Evolutionary conservation across 2,888 invertebrate species (phyloP).

Genomic region (Pachymerium ferrugineum): DNA sequence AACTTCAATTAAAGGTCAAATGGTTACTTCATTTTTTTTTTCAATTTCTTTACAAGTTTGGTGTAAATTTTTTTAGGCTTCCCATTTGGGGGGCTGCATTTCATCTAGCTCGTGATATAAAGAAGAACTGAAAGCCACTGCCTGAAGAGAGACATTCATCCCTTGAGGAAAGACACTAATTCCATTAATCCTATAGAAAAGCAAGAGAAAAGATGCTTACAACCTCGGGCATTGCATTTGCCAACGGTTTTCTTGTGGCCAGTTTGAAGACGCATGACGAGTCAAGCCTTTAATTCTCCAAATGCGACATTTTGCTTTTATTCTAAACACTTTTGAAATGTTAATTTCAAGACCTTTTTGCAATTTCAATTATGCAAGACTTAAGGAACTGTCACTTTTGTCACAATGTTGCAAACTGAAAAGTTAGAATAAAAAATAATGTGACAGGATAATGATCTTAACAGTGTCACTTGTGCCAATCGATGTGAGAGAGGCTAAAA

Average conservation of each 20-base stretch:
- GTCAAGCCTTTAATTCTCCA: conserved; percentile 2
- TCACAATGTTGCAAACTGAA: not conserved
- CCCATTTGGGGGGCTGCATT: not conserved
- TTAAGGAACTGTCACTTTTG: not conserved
- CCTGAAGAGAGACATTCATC: conserved; percentile 27
- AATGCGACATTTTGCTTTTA: not conserved
- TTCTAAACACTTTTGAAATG: not conserved
- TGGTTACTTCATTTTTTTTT: not conserved
- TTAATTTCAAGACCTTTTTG: no score
- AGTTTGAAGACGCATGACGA: conserved; percentile 12
- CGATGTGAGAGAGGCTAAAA: conserved; percentile 13
- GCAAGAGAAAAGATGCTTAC: conserved; percentile 25
- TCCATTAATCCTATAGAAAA: conserved; percentile 27
- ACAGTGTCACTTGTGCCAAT: conserved; percentile 5
- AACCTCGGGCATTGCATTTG: conserved; percentile 16
- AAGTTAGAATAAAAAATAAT: not conserved
- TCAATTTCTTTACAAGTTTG: not conserved
- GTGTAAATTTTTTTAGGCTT: not conserved
- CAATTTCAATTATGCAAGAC: no score
- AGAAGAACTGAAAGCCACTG: conserved; percentile 17
- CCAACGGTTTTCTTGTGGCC: conserved; percentile 20
- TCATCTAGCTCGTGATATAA: conserved; percentile 15
- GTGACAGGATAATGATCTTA: conserved; percentile 20
- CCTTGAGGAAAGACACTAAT: conserved; percentile 23
- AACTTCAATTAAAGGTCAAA: not conserved